Evolutionary conservation across 2,113 vertebrate species (phyloP).

Genomic region (Ovis aries): DNA sequence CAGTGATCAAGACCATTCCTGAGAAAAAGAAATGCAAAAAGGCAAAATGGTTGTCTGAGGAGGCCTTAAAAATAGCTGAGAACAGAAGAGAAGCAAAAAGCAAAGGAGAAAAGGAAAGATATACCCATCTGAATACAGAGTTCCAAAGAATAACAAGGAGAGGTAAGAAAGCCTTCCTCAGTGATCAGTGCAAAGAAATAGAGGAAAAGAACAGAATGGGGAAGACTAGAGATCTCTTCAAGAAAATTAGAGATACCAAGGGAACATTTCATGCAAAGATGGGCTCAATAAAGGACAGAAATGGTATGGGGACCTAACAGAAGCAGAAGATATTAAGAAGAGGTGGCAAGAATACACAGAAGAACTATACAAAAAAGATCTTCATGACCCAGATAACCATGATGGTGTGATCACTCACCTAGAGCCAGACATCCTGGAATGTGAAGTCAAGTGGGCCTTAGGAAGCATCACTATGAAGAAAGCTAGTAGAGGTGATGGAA

Average conservation of each 20-base stretch:
- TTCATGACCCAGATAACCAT: neutral
- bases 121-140: neutral
- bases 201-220: neutral
- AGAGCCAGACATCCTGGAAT: neutral
- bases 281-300: neutral
- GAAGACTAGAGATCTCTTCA: neutral
- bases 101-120: neutral
- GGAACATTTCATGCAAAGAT: neutral
- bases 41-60: neutral
- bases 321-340: neutral
- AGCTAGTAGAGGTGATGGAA: neutral
- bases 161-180: neutral
- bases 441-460: neutral
- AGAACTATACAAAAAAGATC: neutral
- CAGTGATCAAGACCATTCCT: neutral
- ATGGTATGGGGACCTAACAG: neutral
- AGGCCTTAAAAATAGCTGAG: neutral
- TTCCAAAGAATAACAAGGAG: neutral
- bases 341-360: neutral
- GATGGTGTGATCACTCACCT: neutral
- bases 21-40: neutral
- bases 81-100: neutral
- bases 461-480: neutral
- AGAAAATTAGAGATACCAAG: neutral
- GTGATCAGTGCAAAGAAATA: neutral